Base-by-base conservation (phyloP, 2,888 invertebrate genomes). In the Erebia ligea region DNA sequence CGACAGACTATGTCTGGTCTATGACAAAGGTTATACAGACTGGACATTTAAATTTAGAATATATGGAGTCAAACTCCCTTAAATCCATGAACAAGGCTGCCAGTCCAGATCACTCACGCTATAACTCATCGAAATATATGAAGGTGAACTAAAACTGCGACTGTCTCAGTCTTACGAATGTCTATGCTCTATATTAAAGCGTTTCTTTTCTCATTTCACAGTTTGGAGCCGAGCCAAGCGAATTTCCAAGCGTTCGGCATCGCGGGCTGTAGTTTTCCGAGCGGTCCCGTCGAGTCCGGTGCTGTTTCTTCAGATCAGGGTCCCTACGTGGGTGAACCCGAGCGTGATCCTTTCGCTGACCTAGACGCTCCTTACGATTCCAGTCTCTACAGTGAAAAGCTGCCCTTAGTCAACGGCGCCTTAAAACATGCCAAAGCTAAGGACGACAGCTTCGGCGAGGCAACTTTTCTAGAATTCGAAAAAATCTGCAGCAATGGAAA, bases 151-250 rank as follows among this genome's bases (percentile, higher is more conserved):
- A 85, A 88, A 88, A 88, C 84, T 79, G 80, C 85, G 74, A 79
- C 86, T 86, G 84, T 93, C 93, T 90, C 92, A 89, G 81, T 93
- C 92, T 88, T 83, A 84, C 90, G 83, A 88, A 88, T 83, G 84
- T 82, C 77, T 81, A 81, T 80, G 89, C 83, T 87, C 84, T 87
- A 89, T 88, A 89, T 91, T 90, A 88, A 88, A 87, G 81, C 84
- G 83, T 91, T 92, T 92, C 91, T 93, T 93, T 92, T 92, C 92
- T 91, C 92, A 91, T 92, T 92, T 93, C 90, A 88, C 94, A 92
- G 93, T 87, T 94, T 94, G 94, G 93, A 94, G 89, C 88, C 91
- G 91, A 89, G 94, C 93, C 94, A 94, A 94, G 87, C 87, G 88
- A 89, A 89, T 90, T 93, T 93, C 84, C 93, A 90, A 91, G 90